Percentiles rank a stretch among this genome's conserved stretches.
These are phyloP conservation scores for Branchinecta lindahli DNA, from an alignment of 1,140 invertebrate genomes.

Conservation along the genomic window DNA sequence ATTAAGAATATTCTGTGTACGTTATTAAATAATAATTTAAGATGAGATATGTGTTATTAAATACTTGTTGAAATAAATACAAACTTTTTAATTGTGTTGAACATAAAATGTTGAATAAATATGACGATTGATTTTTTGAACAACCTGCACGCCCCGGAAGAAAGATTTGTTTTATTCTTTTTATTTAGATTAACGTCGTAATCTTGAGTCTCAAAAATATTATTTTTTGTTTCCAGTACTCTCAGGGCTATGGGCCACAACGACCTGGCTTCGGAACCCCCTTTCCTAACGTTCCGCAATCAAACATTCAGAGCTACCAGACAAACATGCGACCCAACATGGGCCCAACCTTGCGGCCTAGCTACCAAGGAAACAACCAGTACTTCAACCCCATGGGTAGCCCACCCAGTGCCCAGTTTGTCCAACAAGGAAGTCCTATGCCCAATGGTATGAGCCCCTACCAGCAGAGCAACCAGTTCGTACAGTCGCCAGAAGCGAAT, in stretches of 20 bases:
- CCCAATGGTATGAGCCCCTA: neutral
- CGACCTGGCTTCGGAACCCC: constrained; percentile 27
- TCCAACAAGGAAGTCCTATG: neutral
- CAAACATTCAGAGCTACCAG: constrained; percentile 28
- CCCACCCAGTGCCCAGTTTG: constrained; percentile 10
- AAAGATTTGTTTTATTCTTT: no score
- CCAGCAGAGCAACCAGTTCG: constrained; percentile 13
- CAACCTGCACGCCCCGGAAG: no score
- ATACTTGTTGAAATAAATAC: no score
- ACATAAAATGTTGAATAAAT: no score
- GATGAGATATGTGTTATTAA: no score
- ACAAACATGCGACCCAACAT: constrained; percentile 9
- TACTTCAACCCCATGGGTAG: constrained; percentile 15
- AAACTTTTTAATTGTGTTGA: no score
- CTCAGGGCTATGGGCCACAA: constrained; percentile 23
- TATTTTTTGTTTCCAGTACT: neutral
- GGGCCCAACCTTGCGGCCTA: neutral
- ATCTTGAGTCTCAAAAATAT: neutral
- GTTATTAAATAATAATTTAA: no score
- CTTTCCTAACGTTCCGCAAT: constrained; percentile 5
- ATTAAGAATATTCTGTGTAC: no score
- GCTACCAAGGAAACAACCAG: constrained; percentile 14
- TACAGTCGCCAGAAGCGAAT: neutral
- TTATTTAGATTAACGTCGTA: no score
- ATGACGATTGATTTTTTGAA: no score